These are phyloP conservation scores for Perca schrenkii DNA, from an alignment of 2,113 vertebrate genomes.

Conservation along the genomic window DNA sequence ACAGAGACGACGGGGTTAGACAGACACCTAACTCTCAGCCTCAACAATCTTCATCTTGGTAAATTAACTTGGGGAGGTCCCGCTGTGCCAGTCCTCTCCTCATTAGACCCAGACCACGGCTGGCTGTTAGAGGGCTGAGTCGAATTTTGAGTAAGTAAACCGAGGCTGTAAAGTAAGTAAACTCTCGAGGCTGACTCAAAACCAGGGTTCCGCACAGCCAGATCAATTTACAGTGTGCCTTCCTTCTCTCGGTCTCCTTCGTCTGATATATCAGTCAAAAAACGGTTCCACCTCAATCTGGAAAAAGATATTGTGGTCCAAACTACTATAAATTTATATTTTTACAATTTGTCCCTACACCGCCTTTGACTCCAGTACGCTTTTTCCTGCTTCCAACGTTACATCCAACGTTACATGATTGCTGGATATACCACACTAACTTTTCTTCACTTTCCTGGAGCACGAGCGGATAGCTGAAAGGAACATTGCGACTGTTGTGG, in stretches of 20 bases:
- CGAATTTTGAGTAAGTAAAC: conserved; percentile 63
- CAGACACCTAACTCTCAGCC: conserved; percentile 29
- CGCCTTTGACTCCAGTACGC: too few species aligned
- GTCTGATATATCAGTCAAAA: conserved; percentile 7
- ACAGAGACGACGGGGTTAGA: conserved; percentile 33
- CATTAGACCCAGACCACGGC: conserved; percentile 63
- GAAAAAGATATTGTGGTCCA: neutral
- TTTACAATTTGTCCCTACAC: neutral
- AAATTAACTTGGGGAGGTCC: conserved; percentile 65
- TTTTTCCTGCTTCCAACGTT: too few species aligned
- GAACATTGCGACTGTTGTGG: too few species aligned
- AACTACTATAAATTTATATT: neutral
- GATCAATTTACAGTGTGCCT: conserved; percentile 46
- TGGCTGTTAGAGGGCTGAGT: conserved; percentile 52
- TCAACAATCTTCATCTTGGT: conserved; percentile 53
- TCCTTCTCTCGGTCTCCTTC: neutral
- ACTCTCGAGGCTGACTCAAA: conserved; percentile 38
- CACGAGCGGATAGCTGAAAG: too few species aligned
- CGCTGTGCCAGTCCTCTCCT: conserved; percentile 60
- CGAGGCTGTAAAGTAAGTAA: too few species aligned
- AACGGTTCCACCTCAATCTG: neutral
- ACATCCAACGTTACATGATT: too few species aligned
- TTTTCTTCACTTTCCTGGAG: too few species aligned
- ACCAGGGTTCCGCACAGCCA: conserved; percentile 10
- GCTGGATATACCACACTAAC: too few species aligned